Percentiles rank a stretch among this genome's conserved stretches.
phyloP scores from a whole-genome alignment of 2,113 vertebrate genomes.

The Catharus fuscescens region DNA sequence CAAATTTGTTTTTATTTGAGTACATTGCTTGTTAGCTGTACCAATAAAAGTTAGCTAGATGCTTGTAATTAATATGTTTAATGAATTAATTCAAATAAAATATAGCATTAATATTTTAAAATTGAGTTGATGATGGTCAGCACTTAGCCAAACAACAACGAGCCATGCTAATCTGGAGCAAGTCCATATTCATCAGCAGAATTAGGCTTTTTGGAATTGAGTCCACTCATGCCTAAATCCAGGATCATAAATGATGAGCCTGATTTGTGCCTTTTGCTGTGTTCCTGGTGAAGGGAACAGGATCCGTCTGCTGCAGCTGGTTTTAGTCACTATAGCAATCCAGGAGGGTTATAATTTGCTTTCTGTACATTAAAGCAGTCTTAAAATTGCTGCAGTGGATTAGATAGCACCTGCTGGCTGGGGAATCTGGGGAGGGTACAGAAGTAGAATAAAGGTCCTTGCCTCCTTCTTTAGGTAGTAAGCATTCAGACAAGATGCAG shows the following conservation, averaged over 20 bases:
- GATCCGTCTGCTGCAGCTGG: background rate
- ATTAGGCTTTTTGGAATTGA: background rate
- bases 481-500: background rate
- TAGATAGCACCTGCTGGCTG: fast-evolving
- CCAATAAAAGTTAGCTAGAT: background rate
- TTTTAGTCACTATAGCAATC: background rate
- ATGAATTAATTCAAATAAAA: background rate
- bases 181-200: background rate
- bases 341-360: background rate
- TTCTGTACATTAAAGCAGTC: background rate
- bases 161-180: background rate
- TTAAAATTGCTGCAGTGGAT: background rate
- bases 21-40: background rate
- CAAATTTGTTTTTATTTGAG: background rate
- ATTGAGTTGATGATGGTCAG: background rate
- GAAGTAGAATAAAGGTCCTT: background rate
- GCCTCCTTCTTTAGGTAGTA: background rate
- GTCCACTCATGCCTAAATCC: background rate
- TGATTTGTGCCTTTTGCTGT: background rate
- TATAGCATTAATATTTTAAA: background rate
- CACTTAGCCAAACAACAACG: background rate
- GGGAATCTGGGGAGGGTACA: background rate
- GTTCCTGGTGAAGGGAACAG: background rate
- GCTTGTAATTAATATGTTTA: background rate
- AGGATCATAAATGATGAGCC: background rate